phyloP scores from a whole-genome alignment of 2,888 invertebrate species.

The Pseudanteris insignis region DNA sequence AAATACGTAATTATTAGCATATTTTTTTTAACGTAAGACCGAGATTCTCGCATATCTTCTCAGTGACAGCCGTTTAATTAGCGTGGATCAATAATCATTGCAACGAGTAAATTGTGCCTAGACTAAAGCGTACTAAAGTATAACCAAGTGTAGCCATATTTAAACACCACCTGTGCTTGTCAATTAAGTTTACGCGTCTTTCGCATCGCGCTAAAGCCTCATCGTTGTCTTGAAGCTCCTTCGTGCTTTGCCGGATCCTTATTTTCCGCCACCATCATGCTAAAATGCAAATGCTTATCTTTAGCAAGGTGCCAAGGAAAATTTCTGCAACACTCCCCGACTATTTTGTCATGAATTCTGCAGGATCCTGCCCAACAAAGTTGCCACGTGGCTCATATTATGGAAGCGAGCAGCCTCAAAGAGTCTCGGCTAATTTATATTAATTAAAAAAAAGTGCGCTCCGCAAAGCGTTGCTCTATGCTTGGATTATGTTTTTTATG shows the following conservation, averaged over 20 bases:
- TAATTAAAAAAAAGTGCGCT: slow-evolving; percentile 30
- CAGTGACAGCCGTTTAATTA: slow-evolving; percentile 15
- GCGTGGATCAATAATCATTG: slow-evolving; percentile 28
- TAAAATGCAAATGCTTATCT: slow-evolving; percentile 45
- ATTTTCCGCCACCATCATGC: slow-evolving; percentile 37
- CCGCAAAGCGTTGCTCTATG: background rate
- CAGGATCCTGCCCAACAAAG: slow-evolving; percentile 20
- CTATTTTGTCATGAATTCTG: slow-evolving; percentile 26
- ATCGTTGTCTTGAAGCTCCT: slow-evolving; percentile 39
- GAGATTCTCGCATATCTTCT: no score
- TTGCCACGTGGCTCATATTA: slow-evolving; percentile 16
- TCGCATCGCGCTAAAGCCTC: slow-evolving; percentile 39
- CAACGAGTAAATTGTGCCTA: slow-evolving; percentile 10
- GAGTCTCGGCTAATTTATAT: slow-evolving; percentile 15
- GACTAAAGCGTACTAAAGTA: slow-evolving; percentile 27
- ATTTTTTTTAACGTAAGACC: no score
- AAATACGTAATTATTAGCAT: no score
- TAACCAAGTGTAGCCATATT: slow-evolving; percentile 54
- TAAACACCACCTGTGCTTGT: slow-evolving; percentile 59
- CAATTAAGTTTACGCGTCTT: slow-evolving; percentile 59
- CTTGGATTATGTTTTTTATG: slow-evolving; percentile 7
- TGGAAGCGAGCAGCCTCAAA: slow-evolving; percentile 7
- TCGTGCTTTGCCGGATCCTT: slow-evolving; percentile 29
- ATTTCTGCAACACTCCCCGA: slow-evolving; percentile 32
- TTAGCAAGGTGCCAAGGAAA: slow-evolving; percentile 43